phyloP scores from a whole-genome alignment of 2,113 vertebrate genomes.

The Centropus bengalensis region DNA sequence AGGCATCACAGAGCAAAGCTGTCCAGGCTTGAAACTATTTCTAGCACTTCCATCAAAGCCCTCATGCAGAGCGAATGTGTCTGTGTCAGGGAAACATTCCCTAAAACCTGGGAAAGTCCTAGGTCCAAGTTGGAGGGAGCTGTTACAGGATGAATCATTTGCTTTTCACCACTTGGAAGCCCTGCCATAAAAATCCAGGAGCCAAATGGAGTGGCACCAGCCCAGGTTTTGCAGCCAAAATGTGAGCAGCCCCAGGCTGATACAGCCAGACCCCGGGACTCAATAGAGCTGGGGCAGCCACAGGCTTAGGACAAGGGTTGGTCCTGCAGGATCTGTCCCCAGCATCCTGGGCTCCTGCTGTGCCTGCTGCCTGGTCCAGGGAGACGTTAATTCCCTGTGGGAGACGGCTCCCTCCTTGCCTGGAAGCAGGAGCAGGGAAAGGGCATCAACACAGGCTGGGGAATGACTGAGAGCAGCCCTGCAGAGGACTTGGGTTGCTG shows the following conservation, averaged over 20 bases:
- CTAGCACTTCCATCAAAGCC: background rate
- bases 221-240: background rate
- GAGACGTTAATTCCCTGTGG: too few species aligned
- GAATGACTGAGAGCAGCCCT: too few species aligned
- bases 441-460: background rate
- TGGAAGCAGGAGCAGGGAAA: background rate
- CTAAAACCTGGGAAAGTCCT: constrained; percentile 24
- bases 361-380: background rate
- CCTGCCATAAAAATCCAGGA: background rate
- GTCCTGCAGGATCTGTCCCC: background rate
- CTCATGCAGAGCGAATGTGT: background rate
- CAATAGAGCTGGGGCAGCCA: fast-evolving
- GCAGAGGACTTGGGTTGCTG: too few species aligned
- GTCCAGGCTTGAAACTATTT: background rate
- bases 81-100: background rate
- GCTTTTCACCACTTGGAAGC: background rate
- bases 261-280: background rate
- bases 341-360: fast-evolving
- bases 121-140: background rate
- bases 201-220: background rate
- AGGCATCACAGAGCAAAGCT: background rate
- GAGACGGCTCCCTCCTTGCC: background rate
- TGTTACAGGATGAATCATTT: constrained; percentile 14
- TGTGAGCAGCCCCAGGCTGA: fast-evolving
- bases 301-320: background rate